Evolutionary conservation across 2,888 invertebrate genomes (phyloP), one percentile per base, ranked within the genome.

Genomic region (Spodoptera picta): DNA sequence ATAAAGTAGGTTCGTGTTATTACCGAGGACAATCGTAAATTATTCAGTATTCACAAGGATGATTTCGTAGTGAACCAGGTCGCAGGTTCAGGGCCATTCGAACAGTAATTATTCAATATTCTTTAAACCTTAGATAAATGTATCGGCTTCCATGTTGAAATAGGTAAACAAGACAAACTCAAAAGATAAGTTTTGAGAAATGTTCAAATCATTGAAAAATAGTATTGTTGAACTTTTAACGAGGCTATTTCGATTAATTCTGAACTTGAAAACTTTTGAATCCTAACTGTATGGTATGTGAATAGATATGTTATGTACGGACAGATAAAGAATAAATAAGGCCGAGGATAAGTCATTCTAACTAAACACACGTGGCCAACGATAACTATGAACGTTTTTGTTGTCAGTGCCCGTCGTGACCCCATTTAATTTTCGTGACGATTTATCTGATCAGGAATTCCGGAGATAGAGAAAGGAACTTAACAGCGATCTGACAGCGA

Each of bases 1-100:
- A 81, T 79, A 82, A 84, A 83, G 76, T 80, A 79, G 79, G 75
- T 76, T 81, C 77, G 72, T 82, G 78, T 80, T 80, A 82, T 82
- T 74, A 74, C 60, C 53, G 75, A 78, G 66, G 79, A 81, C 79
- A 75, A 77, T 80, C 74, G 77, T 80, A 81, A 81, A 84, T 84
- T 83, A 81, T 83, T 83, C 75, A 79, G 52, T 57, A 46, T 69
- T 70, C 63, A 66, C 51, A 56, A 67, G 56, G 42, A 68, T 65
- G 60, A 73, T 66, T 73, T 61, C 52, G 50, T 64, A 57, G 53
- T 46, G 51, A 61, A 12, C 49, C 42, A 62, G 60, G 51, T 49
- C 44, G 48, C 27, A 48, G 60, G 60, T 64, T 69, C 60, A 65
- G 69, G 73, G 69, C 55, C 46, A 53, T 24, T 23, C 3, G 23